phyloP scores from a whole-genome alignment of 1,140 invertebrate species.

The Nilaparvata lugens region DNA sequence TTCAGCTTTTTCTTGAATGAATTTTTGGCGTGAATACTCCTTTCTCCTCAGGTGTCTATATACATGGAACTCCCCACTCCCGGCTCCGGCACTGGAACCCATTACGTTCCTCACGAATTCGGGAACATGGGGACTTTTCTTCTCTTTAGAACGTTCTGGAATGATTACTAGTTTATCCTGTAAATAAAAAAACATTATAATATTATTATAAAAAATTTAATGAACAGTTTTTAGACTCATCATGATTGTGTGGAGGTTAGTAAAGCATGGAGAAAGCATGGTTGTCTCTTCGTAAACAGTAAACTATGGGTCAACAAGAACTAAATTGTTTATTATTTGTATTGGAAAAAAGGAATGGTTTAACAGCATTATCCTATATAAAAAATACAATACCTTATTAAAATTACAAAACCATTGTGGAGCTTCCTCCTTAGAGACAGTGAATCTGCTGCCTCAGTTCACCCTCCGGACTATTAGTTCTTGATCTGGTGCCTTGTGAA shows the following conservation, averaged over 20 bases:
- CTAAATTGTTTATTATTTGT: too few species aligned
- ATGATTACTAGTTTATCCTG: conserved; percentile 83
- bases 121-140: conserved; percentile 65
- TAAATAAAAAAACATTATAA: conserved; percentile 15
- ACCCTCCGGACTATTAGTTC: too few species aligned
- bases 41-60: conserved; percentile 89
- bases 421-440: too few species aligned
- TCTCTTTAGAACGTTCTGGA: conserved; percentile 70
- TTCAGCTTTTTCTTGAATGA: conserved; percentile 77
- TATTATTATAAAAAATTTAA: background rate
- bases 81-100: conserved; percentile 95
- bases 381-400: too few species aligned
- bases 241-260: background rate
- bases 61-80: conserved; percentile 97
- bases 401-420: too few species aligned
- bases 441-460: too few species aligned
- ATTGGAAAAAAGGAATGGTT: too few species aligned
- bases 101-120: conserved; percentile 97
- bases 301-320: too few species aligned
- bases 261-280: background rate
- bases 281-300: background rate
- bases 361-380: too few species aligned
- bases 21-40: conserved; percentile 91
- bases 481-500: too few species aligned
- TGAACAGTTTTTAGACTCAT: background rate